These are phyloP conservation scores for Lucilia sericata DNA, from an alignment of 1,140 invertebrate species.

Conservation along the genomic window DNA sequence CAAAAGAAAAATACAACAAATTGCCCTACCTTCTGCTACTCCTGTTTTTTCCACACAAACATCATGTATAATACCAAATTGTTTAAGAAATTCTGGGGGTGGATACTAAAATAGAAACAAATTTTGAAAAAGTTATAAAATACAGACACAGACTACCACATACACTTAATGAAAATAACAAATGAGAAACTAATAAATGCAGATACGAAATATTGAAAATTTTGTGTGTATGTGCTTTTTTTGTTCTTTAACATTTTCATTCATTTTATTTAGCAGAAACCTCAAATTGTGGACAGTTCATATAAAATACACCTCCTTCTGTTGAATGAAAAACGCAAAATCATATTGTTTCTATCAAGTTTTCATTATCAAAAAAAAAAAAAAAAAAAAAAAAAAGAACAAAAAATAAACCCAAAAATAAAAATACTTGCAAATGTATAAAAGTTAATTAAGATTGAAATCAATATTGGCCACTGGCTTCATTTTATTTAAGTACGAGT, in stretches of 20 bases:
- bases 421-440: constrained; percentile 46
- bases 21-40: constrained; percentile 40
- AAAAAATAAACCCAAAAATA: background rate
- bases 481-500: background rate
- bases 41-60: constrained; percentile 46
- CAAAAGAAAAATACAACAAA: too few species aligned
- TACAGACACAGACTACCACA: constrained; percentile 6
- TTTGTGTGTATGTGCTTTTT: background rate
- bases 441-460: constrained; percentile 51
- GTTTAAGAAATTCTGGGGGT: constrained; percentile 43
- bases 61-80: constrained; percentile 43
- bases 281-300: background rate
- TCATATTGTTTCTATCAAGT: background rate
- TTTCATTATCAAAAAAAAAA: background rate
- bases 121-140: constrained; percentile 32
- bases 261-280: background rate
- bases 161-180: constrained; percentile 24
- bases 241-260: background rate
- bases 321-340: background rate
- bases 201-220: constrained; percentile 2
- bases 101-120: constrained; percentile 45
- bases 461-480: constrained; percentile 47
- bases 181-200: constrained; percentile 36
- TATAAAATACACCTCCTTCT: background rate
- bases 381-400: too few species aligned